Evolutionary conservation across 2,113 vertebrate genomes (phyloP), one percentile per base, ranked within the genome.

Genomic region (Etia nguti): DNA sequence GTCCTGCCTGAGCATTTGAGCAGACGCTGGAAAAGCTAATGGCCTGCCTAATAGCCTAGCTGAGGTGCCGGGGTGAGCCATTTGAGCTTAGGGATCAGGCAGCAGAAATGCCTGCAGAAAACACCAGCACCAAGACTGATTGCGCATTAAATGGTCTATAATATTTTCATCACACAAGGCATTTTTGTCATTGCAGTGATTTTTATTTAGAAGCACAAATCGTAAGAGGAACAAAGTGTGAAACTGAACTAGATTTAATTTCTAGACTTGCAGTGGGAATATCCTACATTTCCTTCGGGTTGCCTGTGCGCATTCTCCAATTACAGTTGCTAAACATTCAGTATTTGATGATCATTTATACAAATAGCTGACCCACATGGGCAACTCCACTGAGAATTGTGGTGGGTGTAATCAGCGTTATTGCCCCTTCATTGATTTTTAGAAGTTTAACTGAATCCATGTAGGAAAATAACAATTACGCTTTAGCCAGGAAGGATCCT

Each of bases 31-130:
- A 80, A 85, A 81, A 90, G 86, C 79, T 60, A 81, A 91, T 85
- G 85, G 57, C 56, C 87, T 88, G 90, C 86, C 85, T 94, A 93
- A 95, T 90, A 88, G 93, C 84, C 83, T 24, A 38, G 82, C 81
- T 15, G 81, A 86, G 86, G 89, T 29, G 8, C 83, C 55, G 86
- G 83, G 79, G 80, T 62, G 89, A 94, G 81, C 84, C 81, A 79
- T 89, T 84, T 80, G 73, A 88, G 73, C 43, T 4, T 26, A 82
- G 70, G 83, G 70, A 65, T 82, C 82, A 80, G 86, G 59, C 34
- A 22, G 59, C 38, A 83, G 82, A 85, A 86, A 92, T 26, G 70
- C 22, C 60, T 6, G 85, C 5, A 7, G 87, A 90, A 79, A 41
- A 84, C 68, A 36, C 79, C 38, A 7, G 26, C 8, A n/a, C 54